These are phyloP conservation scores for Sciaenops ocellatus DNA, from an alignment of 2,797 vertebrate genomes.

Conservation along the genomic window DNA sequence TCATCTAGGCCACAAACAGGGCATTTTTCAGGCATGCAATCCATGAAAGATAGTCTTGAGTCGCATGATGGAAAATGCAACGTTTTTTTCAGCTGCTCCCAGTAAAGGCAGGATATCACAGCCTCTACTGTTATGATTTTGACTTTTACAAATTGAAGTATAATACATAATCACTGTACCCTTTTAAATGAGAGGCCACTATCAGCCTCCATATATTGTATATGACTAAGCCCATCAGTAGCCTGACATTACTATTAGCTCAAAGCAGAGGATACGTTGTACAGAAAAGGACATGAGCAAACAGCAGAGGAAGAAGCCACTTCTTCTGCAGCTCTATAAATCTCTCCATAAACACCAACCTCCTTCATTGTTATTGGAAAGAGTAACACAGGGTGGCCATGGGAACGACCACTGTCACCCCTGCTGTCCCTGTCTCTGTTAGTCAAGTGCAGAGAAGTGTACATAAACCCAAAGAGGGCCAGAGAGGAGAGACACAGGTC, in stretches of 20 bases:
- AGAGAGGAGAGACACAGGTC: background rate
- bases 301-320: constrained; percentile 54
- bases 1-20: too few relatives aligned
- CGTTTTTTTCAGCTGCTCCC: too few relatives aligned
- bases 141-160: background rate
- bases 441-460: constrained; percentile 64
- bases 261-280: background rate
- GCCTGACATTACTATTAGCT: background rate
- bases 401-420: constrained; percentile 73
- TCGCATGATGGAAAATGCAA: too few relatives aligned
- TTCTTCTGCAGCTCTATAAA: constrained; percentile 73
- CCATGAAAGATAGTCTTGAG: too few relatives aligned
- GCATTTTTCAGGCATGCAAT: too few relatives aligned
- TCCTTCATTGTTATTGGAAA: constrained; percentile 84
- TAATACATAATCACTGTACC: background rate
- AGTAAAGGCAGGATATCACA: background rate
- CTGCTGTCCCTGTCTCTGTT: constrained; percentile 42
- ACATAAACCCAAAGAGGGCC: constrained; percentile 41
- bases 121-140: background rate
- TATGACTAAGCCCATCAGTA: background rate
- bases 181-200: background rate
- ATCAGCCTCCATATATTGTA: background rate
- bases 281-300: constrained; percentile 18
- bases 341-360: constrained; percentile 74
- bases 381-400: constrained; percentile 77